Evolutionary conservation across 2,113 vertebrate species (phyloP), one percentile per base, ranked within the genome.

Genomic region (Desmodus rotundus): DNA sequence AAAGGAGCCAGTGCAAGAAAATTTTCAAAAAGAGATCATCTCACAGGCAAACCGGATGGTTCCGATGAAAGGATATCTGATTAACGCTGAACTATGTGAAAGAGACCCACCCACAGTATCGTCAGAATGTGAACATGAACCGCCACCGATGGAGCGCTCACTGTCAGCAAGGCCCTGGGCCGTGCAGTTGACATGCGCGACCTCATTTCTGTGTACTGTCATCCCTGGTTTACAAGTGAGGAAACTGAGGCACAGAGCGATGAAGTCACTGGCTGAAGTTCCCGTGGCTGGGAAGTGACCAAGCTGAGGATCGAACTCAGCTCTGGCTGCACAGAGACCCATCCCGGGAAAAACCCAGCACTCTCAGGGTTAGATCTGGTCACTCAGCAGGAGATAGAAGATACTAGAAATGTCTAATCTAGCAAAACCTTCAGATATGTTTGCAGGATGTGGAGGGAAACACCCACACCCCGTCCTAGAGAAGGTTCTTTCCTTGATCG

Each of bases 111-210:
- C 11, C 5, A 7, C 0, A 31, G n/a, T 14, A 4, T 2, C 16
- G 7, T 50, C n/a, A 63, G 33, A 70, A 74, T 10, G 38, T 3
- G n/a, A 87, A 17, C 1, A 38, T 14, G 28, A 77, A 19, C 20
- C 28, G 33, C 14, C n/a, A 54, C 4, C 10, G 3, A 17, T 0
- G 5, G 24, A 63, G 87, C 2, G 0, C 58, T 63, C 14, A 1
- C n/a, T 14, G 24, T 31, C 45, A 28, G 28, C 22, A 5, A 33
- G 45, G 33, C n/a, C 50, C 52, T 7, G 17, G 22, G 16, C 26
- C 3, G 0, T 5, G 5, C 16, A 4, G 31, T 52, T 43, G 1
- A 17, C 22, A 16, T 0, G 74, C 28, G 4, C n/a, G 4, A 1
- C 41, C 31, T 67, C 56, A 36, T 17, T 20, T 17, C 45, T 65